Evolutionary conservation across 2,888 invertebrate genomes (phyloP).

Genomic region (Cataglyphis cursor): DNA sequence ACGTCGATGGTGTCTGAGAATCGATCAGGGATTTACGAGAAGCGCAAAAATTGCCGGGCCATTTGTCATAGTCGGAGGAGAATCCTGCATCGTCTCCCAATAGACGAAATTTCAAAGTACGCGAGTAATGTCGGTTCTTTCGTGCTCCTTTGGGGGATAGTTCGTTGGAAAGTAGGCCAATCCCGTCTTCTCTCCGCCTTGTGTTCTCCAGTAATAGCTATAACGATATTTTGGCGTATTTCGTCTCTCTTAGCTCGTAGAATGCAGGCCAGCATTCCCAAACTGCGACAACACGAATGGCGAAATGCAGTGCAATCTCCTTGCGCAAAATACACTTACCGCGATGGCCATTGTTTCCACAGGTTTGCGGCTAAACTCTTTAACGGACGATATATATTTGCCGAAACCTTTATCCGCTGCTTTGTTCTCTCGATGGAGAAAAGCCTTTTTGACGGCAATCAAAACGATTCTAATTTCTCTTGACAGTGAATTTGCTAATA

Average conservation of each 20-base stretch:
- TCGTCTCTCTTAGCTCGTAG: conserved; percentile 20
- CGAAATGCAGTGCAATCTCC: conserved; percentile 16
- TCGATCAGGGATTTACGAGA: conserved; percentile 31
- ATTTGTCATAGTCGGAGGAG: conserved; percentile 47
- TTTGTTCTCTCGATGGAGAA: conserved; percentile 10
- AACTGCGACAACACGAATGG: conserved; percentile 17
- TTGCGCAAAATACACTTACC: conserved; percentile 14
- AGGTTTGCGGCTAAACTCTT: conserved; percentile 34
- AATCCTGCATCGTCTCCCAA: conserved; percentile 46
- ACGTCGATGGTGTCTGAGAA: conserved; percentile 10
- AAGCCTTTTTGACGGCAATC: neutral
- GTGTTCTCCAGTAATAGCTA: conserved; percentile 40
- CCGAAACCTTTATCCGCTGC: conserved; percentile 10
- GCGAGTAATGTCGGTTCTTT: conserved; percentile 45
- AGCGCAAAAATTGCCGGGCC: conserved; percentile 42
- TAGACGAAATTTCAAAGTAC: conserved; percentile 49
- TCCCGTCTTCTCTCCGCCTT: conserved; percentile 35
- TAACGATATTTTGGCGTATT: conserved; percentile 49
- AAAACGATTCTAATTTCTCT: conserved; percentile 25
- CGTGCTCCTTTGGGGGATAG: conserved; percentile 7
- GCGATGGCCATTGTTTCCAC: conserved; percentile 27
- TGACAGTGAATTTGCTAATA: conserved; percentile 1
- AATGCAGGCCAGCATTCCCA: neutral
- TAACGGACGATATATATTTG: conserved; percentile 38
- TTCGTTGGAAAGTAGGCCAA: conserved; percentile 37